A percentile compares a stretch with the other conserved stretches of the same genome.
These are phyloP conservation scores for Saccopteryx leptura DNA, from an alignment of 2,113 vertebrate species.

Conservation along the genomic window DNA sequence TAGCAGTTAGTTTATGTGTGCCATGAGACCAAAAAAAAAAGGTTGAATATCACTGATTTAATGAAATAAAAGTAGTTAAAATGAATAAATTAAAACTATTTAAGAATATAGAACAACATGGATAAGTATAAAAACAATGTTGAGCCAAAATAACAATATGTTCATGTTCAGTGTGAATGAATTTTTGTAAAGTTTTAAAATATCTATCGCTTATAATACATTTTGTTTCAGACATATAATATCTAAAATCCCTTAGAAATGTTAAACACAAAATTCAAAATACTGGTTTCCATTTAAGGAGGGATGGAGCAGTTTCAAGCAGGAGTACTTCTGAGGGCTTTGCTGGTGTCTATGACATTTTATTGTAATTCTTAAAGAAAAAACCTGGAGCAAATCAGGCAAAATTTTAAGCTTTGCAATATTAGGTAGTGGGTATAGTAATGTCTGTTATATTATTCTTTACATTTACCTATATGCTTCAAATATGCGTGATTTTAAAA, in stretches of 20 bases:
- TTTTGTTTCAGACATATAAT: not conserved
- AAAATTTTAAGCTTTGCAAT: conserved; percentile 13
- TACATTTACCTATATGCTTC: not conserved
- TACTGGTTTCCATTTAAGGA: not conserved
- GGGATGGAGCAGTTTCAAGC: not conserved
- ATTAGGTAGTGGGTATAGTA: not conserved
- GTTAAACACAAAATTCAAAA: conserved; percentile 31
- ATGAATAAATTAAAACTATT: conserved; percentile 26
- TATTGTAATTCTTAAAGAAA: conserved; percentile 19
- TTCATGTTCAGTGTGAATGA: not conserved
- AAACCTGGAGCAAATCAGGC: not conserved
- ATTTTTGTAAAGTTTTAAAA: conserved; percentile 52
- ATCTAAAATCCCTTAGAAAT: not conserved
- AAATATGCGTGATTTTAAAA: conserved; percentile 29
- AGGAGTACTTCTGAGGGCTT: not conserved
- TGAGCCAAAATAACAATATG: not conserved
- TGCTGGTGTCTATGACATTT: not conserved
- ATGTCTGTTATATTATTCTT: not conserved
- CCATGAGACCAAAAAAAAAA: too few relatives aligned
- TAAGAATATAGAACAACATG: not conserved
- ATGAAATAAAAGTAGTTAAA: not conserved
- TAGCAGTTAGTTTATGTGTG: too few relatives aligned
- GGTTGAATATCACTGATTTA: too few relatives aligned
- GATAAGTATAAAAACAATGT: not conserved
- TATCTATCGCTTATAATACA: not conserved